Conservation (phyloP, 2,888 invertebrate genomes). For the Tolmerus cingulatus region DNA sequence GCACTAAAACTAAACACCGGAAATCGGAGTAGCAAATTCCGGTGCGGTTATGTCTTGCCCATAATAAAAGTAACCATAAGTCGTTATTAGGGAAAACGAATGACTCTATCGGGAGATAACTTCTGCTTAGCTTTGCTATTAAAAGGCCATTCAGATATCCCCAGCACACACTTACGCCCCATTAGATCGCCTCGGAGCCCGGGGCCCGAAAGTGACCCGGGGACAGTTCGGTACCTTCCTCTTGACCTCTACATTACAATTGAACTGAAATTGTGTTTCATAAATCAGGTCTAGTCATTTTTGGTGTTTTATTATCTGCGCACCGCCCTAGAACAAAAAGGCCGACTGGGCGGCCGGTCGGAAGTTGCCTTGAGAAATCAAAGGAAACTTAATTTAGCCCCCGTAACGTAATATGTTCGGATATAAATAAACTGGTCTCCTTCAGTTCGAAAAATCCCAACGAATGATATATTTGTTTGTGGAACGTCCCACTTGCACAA, state of each 20-base stretch:
- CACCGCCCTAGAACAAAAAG: not conserved
- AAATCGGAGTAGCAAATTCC: not conserved
- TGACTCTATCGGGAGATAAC: constrained; percentile 34
- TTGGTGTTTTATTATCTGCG: constrained; percentile 12
- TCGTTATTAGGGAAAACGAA: constrained; percentile 34
- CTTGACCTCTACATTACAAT: constrained; percentile 19
- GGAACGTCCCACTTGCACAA: constrained; percentile 13
- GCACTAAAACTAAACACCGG: constrained; percentile 22
- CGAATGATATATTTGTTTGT: constrained; percentile 4
- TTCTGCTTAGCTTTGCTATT: constrained; percentile 33
- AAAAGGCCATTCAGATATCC: constrained; percentile 31
- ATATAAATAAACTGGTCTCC: not conserved
- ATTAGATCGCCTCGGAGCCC: not conserved
- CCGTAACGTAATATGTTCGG: not conserved
- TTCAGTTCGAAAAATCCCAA: not conserved
- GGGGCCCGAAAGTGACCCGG: not conserved
- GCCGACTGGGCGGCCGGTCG: constrained; percentile 4
- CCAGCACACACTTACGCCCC: constrained; percentile 7
- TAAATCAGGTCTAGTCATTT: constrained; percentile 31
- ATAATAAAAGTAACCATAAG: constrained; percentile 36
- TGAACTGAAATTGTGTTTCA: constrained; percentile 29
- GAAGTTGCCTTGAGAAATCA: constrained; percentile 9
- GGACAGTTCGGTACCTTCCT: not conserved
- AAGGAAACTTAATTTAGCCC: constrained; percentile 6
- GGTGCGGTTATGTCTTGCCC: constrained; percentile 13